Base-by-base conservation (phyloP, 2,888 invertebrate species). In the Monoplex corrugatus region DNA sequence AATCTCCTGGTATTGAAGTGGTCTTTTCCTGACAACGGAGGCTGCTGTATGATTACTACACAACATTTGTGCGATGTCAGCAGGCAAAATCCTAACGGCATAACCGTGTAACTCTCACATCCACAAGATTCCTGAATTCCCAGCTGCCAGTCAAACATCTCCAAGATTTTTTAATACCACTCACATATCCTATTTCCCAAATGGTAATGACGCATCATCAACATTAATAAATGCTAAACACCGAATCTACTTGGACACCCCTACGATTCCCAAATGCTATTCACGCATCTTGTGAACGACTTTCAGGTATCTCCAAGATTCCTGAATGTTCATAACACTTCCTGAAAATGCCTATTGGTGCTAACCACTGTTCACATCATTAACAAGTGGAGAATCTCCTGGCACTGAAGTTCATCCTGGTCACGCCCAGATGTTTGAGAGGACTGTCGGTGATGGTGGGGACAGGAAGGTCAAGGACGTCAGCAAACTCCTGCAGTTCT, bases 301-400 rank as follows among this genome's bases (percentile, higher is more conserved):
- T 13, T 13, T 16, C 50, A 13, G 10, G 16, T 50, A 8, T 16
- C 50, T 13, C 50, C 16, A 50, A 50, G 10, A 16, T 50, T 50
- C 50, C 8, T 50, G 50, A 50, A 50, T 8, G 50, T 50, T 13
- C n/a, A n/a, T n/a, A n/a, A n/a, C n/a, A n/a, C n/a, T n/a, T n/a
- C n/a, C n/a, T n/a, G n/a, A n/a, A n/a, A n/a, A n/a, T n/a, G n/a
- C n/a, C n/a, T n/a, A n/a, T n/a, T n/a, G n/a, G n/a, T n/a, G n/a
- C n/a, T n/a, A n/a, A n/a, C n/a, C n/a, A n/a, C n/a, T n/a, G n/a
- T n/a, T n/a, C n/a, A 50, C 68, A 28, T 5, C 68, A 10, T 89
- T 85, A 94, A 89, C 93, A 93, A 43, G 93, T 94, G 0, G 95
- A 95, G 86, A 95, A 95, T 63, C 95, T 90, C 84, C 95, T 90